These are phyloP conservation scores for Ara ararauna DNA, from an alignment of 2,797 vertebrate species.

Conservation along the genomic window DNA sequence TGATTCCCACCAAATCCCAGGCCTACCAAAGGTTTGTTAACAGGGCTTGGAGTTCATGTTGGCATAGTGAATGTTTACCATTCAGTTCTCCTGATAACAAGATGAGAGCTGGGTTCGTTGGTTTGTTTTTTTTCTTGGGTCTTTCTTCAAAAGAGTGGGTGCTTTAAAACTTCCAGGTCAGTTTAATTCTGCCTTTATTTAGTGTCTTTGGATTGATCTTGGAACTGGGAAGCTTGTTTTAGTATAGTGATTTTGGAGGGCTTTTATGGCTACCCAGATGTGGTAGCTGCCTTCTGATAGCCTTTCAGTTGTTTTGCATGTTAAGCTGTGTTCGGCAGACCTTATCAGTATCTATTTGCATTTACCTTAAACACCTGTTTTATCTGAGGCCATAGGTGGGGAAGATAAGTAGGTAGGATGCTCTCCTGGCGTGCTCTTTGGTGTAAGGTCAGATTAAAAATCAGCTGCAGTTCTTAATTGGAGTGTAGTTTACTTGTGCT, in stretches of 20 bases:
- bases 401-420: not conserved
- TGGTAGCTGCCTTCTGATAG: not conserved
- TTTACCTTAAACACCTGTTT: not conserved
- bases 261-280: not conserved
- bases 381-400: not conserved
- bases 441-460: not conserved
- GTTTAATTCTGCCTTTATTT: not conserved
- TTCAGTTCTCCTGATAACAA: not conserved
- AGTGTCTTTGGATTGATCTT: not conserved
- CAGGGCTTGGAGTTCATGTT: not conserved
- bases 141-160: not conserved
- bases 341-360: not conserved
- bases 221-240: not conserved
- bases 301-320: not conserved
- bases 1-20: not conserved
- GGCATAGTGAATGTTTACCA: not conserved
- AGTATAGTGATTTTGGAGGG: not conserved
- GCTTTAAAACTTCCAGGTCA: not conserved
- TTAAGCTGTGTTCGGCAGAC: not conserved
- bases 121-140: not conserved
- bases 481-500: not conserved
- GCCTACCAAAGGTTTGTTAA: rapidly evolving
- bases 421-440: not conserved
- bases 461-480: not conserved
- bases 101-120: not conserved